Conservation (phyloP, 2,113 vertebrate genomes). For the Zosterops japonicus region DNA sequence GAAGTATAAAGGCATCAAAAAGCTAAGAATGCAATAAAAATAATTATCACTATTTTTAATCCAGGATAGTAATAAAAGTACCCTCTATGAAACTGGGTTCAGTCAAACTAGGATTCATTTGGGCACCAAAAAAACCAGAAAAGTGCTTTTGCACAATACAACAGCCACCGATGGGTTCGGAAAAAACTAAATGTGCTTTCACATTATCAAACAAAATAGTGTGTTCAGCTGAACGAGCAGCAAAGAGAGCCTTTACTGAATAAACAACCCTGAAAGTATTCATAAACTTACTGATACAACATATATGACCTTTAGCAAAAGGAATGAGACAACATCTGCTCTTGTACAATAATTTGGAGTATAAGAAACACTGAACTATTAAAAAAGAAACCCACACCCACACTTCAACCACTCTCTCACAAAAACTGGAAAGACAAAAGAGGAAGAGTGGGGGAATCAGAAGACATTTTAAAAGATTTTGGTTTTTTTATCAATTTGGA, state of each 20-base stretch:
- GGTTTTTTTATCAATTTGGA: background rate
- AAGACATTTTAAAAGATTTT: background rate
- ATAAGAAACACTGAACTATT: background rate
- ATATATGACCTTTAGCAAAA: constrained; percentile 53
- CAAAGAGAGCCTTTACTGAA: background rate
- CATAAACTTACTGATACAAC: constrained; percentile 54
- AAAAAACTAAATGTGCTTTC: background rate
- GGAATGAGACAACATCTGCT: constrained; percentile 60
- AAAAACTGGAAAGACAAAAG: background rate
- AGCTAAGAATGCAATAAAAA: background rate
- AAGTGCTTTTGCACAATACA: background rate
- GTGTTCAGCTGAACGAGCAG: constrained; percentile 1
- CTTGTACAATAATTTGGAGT: background rate
- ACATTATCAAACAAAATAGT: background rate
- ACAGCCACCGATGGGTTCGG: background rate
- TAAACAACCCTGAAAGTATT: constrained; percentile 45
- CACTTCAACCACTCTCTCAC: background rate
- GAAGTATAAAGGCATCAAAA: background rate
- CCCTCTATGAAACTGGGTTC: background rate
- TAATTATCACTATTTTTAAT: background rate
- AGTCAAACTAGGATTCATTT: background rate
- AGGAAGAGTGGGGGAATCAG: background rate
- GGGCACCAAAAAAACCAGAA: background rate
- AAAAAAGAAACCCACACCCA: constrained; percentile 13
- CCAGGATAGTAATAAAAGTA: background rate